These are phyloP conservation scores for Gallinago stenura DNA, from an alignment of 2,797 vertebrate species.

Conservation along the genomic window DNA sequence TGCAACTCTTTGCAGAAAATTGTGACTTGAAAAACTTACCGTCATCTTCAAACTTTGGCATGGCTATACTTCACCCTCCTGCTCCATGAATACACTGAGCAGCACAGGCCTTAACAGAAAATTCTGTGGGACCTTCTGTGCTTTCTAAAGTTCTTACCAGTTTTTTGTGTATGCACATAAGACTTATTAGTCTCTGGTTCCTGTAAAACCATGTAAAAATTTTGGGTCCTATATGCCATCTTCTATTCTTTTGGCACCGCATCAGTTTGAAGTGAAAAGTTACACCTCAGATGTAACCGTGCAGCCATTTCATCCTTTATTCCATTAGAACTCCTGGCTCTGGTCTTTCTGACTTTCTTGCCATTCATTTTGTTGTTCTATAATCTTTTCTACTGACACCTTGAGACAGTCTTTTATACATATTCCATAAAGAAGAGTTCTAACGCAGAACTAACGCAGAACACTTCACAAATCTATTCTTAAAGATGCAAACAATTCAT, in stretches of 20 bases:
- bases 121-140: neutral
- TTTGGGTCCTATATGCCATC: fast-evolving
- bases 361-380: neutral
- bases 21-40: neutral
- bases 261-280: neutral
- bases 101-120: neutral
- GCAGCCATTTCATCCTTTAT: neutral
- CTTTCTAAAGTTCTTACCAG: neutral
- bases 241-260: neutral
- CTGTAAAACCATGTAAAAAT: neutral
- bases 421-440: neutral
- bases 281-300: neutral
- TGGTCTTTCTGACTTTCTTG: neutral
- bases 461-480: neutral
- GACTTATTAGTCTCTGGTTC: neutral
- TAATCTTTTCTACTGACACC: neutral
- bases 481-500: neutral
- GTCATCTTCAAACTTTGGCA: neutral
- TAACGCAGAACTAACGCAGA: neutral
- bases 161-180: neutral
- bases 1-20: neutral
- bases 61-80: neutral
- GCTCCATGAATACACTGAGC: neutral
- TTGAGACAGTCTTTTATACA: neutral
- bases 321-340: neutral